Conservation (phyloP, 2,888 invertebrate genomes). For the Anagyrus pseudococci region DNA sequence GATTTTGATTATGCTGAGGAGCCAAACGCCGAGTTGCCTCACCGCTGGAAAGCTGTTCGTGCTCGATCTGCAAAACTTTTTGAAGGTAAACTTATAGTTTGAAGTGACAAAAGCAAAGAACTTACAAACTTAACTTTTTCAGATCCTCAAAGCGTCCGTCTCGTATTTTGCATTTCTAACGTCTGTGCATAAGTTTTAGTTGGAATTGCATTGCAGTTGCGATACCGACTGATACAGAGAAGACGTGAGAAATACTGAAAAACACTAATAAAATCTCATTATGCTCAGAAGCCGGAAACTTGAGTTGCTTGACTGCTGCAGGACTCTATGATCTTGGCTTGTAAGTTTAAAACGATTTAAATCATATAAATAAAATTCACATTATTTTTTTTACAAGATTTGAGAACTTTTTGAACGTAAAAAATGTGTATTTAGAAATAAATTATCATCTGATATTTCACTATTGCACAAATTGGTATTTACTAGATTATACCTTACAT, state of each 20-base stretch:
- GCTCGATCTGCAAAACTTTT: constrained; percentile 20
- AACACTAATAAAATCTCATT: constrained; percentile 15
- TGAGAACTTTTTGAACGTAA: too few relatives aligned
- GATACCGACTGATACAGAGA: constrained; percentile 11
- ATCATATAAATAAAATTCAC: too few relatives aligned
- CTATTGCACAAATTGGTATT: too few relatives aligned
- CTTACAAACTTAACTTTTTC: background rate
- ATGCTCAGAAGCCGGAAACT: constrained; percentile 13
- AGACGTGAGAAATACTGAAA: constrained; percentile 2
- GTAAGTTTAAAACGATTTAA: too few relatives aligned
- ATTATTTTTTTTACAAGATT: too few relatives aligned
- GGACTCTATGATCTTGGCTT: constrained; percentile 13
- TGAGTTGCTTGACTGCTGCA: constrained; percentile 12
- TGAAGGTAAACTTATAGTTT: constrained; percentile 4
- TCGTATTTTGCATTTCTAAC: constrained; percentile 16
- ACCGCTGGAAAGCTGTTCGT: constrained; percentile 16
- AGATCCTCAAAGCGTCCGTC: constrained; percentile 27
- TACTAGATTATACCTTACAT: too few relatives aligned
- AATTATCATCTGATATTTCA: too few relatives aligned
- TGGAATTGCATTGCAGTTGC: background rate
- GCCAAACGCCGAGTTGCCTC: constrained; percentile 3
- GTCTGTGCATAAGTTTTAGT: constrained; percentile 2
- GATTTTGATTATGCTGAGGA: constrained; percentile 17
- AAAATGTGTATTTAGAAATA: too few relatives aligned
- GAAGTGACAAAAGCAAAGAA: too few relatives aligned